A percentile compares a stretch with the other conserved stretches of the same genome.
These are phyloP conservation scores for Eudemis profundana DNA, from an alignment of 2,888 invertebrate species.

Conservation along the genomic window DNA sequence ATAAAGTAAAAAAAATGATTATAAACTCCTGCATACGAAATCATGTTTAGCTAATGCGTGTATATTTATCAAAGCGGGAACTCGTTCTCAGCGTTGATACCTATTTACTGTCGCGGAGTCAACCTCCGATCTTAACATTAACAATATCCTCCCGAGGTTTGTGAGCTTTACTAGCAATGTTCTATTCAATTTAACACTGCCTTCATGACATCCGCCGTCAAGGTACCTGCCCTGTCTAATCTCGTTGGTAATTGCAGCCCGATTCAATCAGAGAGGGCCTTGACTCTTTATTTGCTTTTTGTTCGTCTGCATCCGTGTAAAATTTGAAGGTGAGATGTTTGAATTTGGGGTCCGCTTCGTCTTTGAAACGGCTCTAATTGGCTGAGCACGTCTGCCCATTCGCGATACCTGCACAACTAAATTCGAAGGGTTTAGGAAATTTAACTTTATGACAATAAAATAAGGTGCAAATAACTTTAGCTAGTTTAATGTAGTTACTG, in stretches of 20 bases:
- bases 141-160: too few relatives aligned
- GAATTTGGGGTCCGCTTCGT: slow-evolving; percentile 41
- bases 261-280: slow-evolving; percentile 44
- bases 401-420: background rate
- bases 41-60: too few relatives aligned
- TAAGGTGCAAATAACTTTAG: too few relatives aligned
- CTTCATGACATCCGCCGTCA: slow-evolving; percentile 46
- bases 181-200: slow-evolving; percentile 43
- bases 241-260: slow-evolving; percentile 42
- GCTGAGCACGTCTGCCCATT: background rate
- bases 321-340: slow-evolving; percentile 59
- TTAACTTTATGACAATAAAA: too few relatives aligned
- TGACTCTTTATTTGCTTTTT: slow-evolving; percentile 57
- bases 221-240: slow-evolving; percentile 50
- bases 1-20: too few relatives aligned
- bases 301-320: slow-evolving; percentile 50
- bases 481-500: too few relatives aligned
- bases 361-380: slow-evolving; percentile 6
- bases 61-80: too few relatives aligned
- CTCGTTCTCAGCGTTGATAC: too few relatives aligned
- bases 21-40: too few relatives aligned
- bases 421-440: too few relatives aligned
- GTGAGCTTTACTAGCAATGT: background rate
- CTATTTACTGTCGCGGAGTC: too few relatives aligned
- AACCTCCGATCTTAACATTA: too few relatives aligned